Base-by-base conservation (phyloP, 2,797 vertebrate species). In the Distichodus sexfasciatus region DNA sequence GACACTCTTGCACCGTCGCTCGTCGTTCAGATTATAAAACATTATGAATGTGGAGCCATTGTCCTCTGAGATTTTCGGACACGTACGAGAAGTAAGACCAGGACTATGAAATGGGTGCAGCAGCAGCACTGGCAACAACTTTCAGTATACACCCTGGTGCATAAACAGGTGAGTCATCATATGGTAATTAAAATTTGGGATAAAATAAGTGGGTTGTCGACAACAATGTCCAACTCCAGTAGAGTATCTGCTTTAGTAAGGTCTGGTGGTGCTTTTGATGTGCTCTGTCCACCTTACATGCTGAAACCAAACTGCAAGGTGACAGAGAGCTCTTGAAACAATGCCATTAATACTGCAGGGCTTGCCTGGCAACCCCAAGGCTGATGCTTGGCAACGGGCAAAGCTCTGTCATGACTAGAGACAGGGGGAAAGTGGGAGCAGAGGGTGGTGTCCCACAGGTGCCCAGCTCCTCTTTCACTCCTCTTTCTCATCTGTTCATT, bases 271-370 rank as follows among this genome's bases (percentile, higher is more conserved):
- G 43, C 29, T 66, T 61, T 60, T 62, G 58, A 57, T 44, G 47
- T 40, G 33, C 33, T 12, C 36, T 14, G 64, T 76, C 62, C 50
- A 4, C 29, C 55, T 15, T 31, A 26, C 66, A 68, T 4, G 14
- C 21, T 17, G 41, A 64, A 36, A 47, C 71, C 73, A 43, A 44
- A 50, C 29, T 53, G 12, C 40, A 14, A 8, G 33, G 43, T 62
- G 43, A 72, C 38, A 62, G 62, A 71, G 46, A 77, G 72, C 40
- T 66, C 73, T 59, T 59, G 55, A 66, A 72, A 23, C 71, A 63
- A 35, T 35, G 76, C 79, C 81, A 91, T 92, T 84, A 91, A 92
- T 91, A 89, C 91, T 92, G 88, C 86, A 91, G 36, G 43, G 70
- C 85, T 84, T 84, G 84, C 84, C 77, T 85, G 87, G 87, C 75